Percentiles rank a stretch among this genome's conserved stretches.
Conservation (phyloP, 2,888 invertebrate species). For the Nineta flava region DNA sequence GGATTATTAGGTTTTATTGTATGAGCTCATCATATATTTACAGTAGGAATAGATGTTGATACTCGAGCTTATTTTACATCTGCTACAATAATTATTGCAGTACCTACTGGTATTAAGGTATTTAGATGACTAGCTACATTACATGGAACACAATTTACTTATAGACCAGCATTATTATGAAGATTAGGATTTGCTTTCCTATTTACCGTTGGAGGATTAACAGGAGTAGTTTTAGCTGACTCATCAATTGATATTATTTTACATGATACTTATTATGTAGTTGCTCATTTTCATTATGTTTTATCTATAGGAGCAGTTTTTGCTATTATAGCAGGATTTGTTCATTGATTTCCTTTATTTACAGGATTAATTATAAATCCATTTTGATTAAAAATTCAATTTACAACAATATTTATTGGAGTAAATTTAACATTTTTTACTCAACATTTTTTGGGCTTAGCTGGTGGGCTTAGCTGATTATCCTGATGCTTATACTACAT, state of each 20-base stretch:
- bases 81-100: slow-evolving; percentile 74
- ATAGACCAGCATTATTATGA: too few relatives aligned
- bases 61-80: slow-evolving; percentile 72
- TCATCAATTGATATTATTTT: slow-evolving; percentile 61
- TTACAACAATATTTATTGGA: too few relatives aligned
- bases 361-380: slow-evolving; percentile 42
- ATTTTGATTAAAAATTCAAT: too few relatives aligned
- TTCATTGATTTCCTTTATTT: slow-evolving; percentile 55
- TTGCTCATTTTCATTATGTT: too few relatives aligned
- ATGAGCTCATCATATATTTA: slow-evolving; percentile 76
- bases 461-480: too few relatives aligned
- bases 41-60: slow-evolving; percentile 69
- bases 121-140: slow-evolving; percentile 62
- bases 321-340: slow-evolving; percentile 57
- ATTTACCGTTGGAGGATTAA: slow-evolving; percentile 61
- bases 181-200: slow-evolving; percentile 58
- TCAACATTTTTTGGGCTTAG: too few relatives aligned
- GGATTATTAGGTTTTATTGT: slow-evolving; percentile 70
- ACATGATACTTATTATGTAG: too few relatives aligned
- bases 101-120: slow-evolving; percentile 73
- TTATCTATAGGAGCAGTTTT: slow-evolving; percentile 72
- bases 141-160: slow-evolving; percentile 43
- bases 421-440: too few relatives aligned
- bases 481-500: too few relatives aligned
- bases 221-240: slow-evolving; percentile 51